Base-by-base conservation (phyloP, 1,140 invertebrate genomes). In the Drosophila pallidifrons region DNA sequence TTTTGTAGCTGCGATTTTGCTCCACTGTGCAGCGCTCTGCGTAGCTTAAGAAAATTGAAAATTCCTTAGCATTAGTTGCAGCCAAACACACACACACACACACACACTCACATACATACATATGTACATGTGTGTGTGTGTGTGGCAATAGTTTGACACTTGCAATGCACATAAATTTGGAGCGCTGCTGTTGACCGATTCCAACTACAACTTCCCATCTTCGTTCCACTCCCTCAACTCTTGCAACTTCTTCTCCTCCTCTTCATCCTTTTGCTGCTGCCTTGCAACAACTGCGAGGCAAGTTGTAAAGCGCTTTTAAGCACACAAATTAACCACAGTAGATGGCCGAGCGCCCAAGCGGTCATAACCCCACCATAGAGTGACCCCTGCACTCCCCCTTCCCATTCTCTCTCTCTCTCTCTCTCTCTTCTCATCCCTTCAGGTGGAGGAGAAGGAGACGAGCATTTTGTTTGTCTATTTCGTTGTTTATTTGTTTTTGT, bases 401-500 rank as follows among this genome's bases (percentile, higher is more conserved):
- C 45, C 47, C 58, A 20, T 47, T 1, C 15, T 8, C 35, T 13
- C 51, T 1, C 15, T 8, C 35, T 13, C 38, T 7, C 1, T 4
- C 35, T 2, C 25, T 10, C 6, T 8, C 10, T 10, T 4, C 25
- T 45, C 25, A 43, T 11, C 43, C 16, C 46, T 20, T 13, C 10
- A 35, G 41, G 20, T 20, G 20, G 20, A 20, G 20, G 20, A 20
- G 20, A 20, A 20, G 7, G 46, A 58, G 55, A 35, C 0, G 16
- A 25, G 63, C 81, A 83, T 75, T 81, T 88, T 89, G 85, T 88
- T 89, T 88, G 81, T 85, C 81, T 88, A 88, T 88, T 88, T 89
- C 74, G 81, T 89, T 89, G 85, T 89, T 89, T 89, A 89, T 89
- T 89, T 89, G 85, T 89, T 89, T 85, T 89, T 89, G 85, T 89